Conservation (phyloP, 2,888 invertebrate species). For the Pandemis cinnamomeana region DNA sequence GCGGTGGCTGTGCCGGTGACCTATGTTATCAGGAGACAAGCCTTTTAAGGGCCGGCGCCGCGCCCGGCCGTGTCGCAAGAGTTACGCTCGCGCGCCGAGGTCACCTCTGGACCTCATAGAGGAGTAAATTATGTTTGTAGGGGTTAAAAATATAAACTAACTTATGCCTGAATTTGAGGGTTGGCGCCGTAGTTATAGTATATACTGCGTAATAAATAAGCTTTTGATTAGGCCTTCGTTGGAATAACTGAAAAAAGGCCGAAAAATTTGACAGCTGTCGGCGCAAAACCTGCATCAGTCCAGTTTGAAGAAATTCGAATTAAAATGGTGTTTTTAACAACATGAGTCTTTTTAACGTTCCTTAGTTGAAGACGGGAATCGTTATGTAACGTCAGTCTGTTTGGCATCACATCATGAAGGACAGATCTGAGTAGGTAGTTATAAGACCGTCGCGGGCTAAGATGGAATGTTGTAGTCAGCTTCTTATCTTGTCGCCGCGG, state of each 20-base stretch:
- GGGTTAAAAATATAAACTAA: too few species aligned
- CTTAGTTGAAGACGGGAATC: background rate
- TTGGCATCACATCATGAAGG: background rate
- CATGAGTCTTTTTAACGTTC: background rate
- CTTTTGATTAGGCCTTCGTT: too few species aligned
- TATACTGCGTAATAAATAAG: too few species aligned
- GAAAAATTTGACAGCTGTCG: background rate
- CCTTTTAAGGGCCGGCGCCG: constrained; percentile 37
- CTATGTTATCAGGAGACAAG: constrained; percentile 45
- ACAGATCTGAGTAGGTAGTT: too few species aligned
- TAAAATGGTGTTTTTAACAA: background rate
- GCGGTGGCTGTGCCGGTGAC: constrained; percentile 48
- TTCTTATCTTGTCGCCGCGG: too few species aligned
- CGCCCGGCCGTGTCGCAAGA: constrained; percentile 30
- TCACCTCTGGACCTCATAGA: constrained; percentile 16
- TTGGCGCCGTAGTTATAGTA: too few species aligned
- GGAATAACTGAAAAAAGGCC: too few species aligned
- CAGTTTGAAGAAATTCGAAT: background rate
- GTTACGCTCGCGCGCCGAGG: constrained; percentile 20
- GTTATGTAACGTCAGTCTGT: background rate
- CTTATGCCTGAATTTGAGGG: background rate
- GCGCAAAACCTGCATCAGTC: background rate
- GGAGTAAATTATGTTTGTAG: background rate
- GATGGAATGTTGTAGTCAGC: background rate
- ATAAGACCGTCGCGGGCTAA: too few species aligned